These are phyloP conservation scores for Brienomyrus longianalis DNA, from an alignment of 2,113 vertebrate genomes.

Conservation along the genomic window DNA sequence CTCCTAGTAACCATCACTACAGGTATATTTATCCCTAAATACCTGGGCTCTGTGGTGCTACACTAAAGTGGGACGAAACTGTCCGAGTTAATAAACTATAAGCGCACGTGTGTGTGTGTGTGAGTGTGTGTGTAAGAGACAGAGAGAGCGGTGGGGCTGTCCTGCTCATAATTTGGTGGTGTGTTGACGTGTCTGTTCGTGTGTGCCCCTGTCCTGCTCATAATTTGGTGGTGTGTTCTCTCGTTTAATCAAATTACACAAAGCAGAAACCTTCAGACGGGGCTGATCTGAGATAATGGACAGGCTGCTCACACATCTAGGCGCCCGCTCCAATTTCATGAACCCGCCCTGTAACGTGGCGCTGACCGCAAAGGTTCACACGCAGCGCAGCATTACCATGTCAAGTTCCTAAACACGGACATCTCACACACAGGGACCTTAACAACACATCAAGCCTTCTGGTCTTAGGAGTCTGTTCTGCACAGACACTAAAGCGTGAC, in stretches of 20 bases:
- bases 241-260: background rate
- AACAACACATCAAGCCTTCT: background rate
- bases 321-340: background rate
- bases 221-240: background rate
- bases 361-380: background rate
- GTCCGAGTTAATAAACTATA: slow-evolving; percentile 40
- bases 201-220: background rate
- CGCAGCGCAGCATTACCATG: background rate
- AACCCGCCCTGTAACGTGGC: background rate
- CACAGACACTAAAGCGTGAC: background rate
- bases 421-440: background rate
- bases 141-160: slow-evolving; percentile 18
- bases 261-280: background rate
- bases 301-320: background rate
- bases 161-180: background rate
- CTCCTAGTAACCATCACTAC: slow-evolving; percentile 26
- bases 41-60: slow-evolving; percentile 32
- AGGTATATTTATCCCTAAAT: slow-evolving; percentile 51
- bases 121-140: background rate
- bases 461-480: background rate
- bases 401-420: background rate
- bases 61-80: slow-evolving; percentile 41
- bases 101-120: slow-evolving; percentile 31
- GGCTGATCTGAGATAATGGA: background rate
- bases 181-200: background rate